These are phyloP conservation scores for Aphis gossypii DNA, from an alignment of 1,140 invertebrate species.

Conservation along the genomic window DNA sequence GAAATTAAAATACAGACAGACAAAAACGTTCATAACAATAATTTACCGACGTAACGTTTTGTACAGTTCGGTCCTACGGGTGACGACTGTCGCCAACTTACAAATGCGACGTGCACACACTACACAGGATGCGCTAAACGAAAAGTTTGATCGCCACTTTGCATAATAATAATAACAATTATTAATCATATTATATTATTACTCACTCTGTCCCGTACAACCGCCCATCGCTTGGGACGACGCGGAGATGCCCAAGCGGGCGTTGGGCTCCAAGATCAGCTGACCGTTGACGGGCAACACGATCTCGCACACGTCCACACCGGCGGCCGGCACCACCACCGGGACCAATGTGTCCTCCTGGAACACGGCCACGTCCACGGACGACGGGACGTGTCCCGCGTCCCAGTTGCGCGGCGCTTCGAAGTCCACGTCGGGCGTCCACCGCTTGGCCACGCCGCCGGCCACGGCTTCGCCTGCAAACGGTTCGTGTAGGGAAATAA, in stretches of 20 bases:
- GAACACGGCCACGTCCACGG: slow-evolving; percentile 14
- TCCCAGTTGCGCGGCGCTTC: slow-evolving; percentile 25
- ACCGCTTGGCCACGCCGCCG: not conserved
- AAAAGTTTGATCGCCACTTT: no score
- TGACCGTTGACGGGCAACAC: slow-evolving; percentile 31
- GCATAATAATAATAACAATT: not conserved
- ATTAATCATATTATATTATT: not conserved
- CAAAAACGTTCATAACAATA: no score
- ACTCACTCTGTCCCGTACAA: slow-evolving; percentile 39
- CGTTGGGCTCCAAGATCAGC: slow-evolving; percentile 37
- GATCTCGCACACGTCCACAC: slow-evolving; percentile 4
- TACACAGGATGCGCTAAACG: no score
- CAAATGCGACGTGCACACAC: no score
- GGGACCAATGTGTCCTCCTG: slow-evolving; percentile 21
- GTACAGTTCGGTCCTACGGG: no score
- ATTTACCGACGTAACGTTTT: no score
- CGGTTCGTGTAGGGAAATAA: not conserved
- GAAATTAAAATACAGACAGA: no score
- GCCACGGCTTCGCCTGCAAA: not conserved
- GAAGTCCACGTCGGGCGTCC: slow-evolving; percentile 35
- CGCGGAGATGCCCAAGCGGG: not conserved
- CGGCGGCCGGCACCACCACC: not conserved
- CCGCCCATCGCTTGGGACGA: not conserved
- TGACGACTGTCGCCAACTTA: no score
- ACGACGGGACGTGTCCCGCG: not conserved